Evolutionary conservation across 37 sponge, comb jelly and placozoan species (phyloP).

Genomic region (Oscarella lobularis): DNA sequence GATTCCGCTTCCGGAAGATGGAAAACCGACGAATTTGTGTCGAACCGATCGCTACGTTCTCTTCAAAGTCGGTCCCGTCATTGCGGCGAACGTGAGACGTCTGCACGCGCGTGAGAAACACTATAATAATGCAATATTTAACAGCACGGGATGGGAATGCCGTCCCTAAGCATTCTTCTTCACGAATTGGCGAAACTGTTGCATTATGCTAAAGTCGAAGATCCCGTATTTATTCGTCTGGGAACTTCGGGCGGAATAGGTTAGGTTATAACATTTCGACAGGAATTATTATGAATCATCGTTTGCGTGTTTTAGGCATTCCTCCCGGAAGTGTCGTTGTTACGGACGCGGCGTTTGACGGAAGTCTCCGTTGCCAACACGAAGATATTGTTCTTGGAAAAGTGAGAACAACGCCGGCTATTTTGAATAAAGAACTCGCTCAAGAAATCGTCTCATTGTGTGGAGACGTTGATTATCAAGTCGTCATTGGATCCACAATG

Average conservation of each 20-base stretch:
- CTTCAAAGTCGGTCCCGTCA: slow-evolving; percentile 85
- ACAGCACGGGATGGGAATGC: slow-evolving; percentile 92
- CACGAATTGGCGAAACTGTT: slow-evolving; percentile 90
- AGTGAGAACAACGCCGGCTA: slow-evolving; percentile 29
- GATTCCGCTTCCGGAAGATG: slow-evolving; percentile 22
- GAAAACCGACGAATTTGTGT: slow-evolving; percentile 30
- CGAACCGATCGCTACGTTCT: slow-evolving; percentile 67
- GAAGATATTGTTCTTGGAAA: slow-evolving; percentile 65
- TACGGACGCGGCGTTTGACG: slow-evolving; percentile 65
- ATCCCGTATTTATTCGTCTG: slow-evolving; percentile 61
- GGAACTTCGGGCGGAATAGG: slow-evolving; percentile 95
- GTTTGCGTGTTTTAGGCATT: slow-evolving; percentile 35
- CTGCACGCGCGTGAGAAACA: too few relatives aligned
- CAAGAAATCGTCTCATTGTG: slow-evolving; percentile 37
- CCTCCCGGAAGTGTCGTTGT: slow-evolving; percentile 80
- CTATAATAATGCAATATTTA: not conserved
- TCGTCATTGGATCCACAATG: slow-evolving; percentile 65
- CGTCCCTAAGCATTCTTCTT: slow-evolving; percentile 86
- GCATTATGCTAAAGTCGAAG: slow-evolving; percentile 51
- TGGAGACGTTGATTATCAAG: slow-evolving; percentile 21
- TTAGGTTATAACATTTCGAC: too few relatives aligned
- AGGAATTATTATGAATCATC: not conserved
- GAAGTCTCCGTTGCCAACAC: slow-evolving; percentile 53
- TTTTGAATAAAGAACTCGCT: slow-evolving; percentile 54
- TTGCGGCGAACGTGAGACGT: slow-evolving; percentile 74